These are phyloP conservation scores for Heterohyrax brucei DNA, from an alignment of 2,797 vertebrate species.

Conservation along the genomic window DNA sequence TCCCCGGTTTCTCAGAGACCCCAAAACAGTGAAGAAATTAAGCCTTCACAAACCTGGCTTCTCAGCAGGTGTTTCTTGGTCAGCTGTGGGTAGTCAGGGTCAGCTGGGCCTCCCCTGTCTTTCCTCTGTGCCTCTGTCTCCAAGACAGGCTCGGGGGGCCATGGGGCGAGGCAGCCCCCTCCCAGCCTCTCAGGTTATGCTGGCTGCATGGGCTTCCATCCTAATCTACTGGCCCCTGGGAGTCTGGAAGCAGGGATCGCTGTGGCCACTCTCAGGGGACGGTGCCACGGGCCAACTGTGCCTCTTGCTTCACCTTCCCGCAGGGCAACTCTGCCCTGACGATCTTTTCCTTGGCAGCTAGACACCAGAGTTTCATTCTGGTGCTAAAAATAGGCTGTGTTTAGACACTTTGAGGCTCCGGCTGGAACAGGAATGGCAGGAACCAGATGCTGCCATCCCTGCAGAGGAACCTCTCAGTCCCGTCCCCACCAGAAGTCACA, in stretches of 20 bases:
- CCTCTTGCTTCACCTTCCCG: neutral
- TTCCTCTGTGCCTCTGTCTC: neutral
- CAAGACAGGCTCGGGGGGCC: neutral
- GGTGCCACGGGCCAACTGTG: fast-evolving
- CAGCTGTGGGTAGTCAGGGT: neutral
- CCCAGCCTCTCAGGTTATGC: neutral
- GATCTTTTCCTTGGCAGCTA: constrained; percentile 30
- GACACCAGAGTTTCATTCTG: constrained; percentile 19
- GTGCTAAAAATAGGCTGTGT: constrained; percentile 80
- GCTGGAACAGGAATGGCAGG: neutral
- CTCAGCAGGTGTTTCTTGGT: neutral
- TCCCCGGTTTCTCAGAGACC: neutral
- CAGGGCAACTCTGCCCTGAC: neutral
- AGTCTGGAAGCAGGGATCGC: neutral
- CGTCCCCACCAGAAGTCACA: neutral
- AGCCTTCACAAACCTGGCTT: neutral
- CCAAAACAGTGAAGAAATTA: neutral
- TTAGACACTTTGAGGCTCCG: constrained; percentile 27
- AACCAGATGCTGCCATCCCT: neutral
- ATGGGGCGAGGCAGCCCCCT: fast-evolving
- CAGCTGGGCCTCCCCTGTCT: neutral
- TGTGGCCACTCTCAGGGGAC: neutral
- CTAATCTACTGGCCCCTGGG: neutral
- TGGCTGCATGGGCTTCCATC: neutral
- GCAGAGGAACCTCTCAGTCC: neutral